phyloP scores from a whole-genome alignment of 2,888 invertebrate genomes.

The Hyposoter didymator region DNA sequence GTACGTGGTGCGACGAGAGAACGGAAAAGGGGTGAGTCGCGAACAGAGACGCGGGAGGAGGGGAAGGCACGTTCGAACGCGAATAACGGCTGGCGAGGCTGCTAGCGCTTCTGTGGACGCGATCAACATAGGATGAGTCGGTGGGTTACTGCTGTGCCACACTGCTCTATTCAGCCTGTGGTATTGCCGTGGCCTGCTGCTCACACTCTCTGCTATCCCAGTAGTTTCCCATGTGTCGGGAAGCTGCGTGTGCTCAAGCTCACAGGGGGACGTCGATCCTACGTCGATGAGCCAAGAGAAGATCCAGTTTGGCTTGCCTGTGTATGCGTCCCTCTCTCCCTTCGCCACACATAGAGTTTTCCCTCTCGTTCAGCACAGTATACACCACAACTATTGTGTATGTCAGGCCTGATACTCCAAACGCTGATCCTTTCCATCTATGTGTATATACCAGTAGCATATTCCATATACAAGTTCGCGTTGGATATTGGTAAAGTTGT shows the following conservation, averaged over 20 bases:
- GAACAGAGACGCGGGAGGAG: not conserved
- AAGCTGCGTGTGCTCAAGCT: conserved; percentile 30
- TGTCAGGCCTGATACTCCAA: conserved; percentile 38
- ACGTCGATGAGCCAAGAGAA: conserved; percentile 54
- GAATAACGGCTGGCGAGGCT: conserved; percentile 63
- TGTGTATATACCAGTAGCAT: conserved; percentile 41
- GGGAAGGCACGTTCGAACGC: conserved; percentile 58
- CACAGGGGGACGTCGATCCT: conserved; percentile 60
- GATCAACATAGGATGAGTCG: conserved; percentile 64
- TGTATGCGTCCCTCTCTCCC: conserved; percentile 4
- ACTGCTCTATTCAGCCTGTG: conserved; percentile 57
- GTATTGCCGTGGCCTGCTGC: conserved; percentile 25
- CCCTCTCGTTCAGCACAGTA: conserved; percentile 34
- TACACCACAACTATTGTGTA: conserved; percentile 57
- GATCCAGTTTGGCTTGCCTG: conserved; percentile 42
- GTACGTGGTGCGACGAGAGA: conserved; percentile 16
- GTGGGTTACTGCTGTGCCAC: conserved; percentile 49
- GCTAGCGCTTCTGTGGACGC: conserved; percentile 48
- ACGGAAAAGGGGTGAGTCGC: conserved; percentile 46
- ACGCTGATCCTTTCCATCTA: conserved; percentile 1
- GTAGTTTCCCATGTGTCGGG: conserved; percentile 30
- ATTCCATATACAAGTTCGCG: conserved; percentile 70
- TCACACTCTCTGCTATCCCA: conserved; percentile 48
- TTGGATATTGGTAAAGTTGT: conserved; percentile 83
- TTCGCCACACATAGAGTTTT: conserved; percentile 28